Evolutionary conservation across 2,888 invertebrate genomes (phyloP), one percentile per base, ranked within the genome.

Genomic region (Stramonita haemastoma): DNA sequence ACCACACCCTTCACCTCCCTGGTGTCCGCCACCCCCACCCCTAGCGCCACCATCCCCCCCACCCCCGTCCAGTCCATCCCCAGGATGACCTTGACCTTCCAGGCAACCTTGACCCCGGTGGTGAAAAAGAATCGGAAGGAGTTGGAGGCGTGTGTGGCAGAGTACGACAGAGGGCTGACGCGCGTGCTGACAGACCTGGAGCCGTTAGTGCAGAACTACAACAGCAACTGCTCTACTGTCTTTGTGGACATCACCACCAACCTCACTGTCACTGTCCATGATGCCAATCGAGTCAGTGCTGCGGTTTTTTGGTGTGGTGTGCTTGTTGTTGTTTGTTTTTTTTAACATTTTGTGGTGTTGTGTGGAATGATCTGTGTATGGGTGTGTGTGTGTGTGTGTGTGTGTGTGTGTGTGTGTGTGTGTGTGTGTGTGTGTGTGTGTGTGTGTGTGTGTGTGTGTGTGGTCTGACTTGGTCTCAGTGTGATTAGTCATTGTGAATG

Each of bases 41-140:
- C 87, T 17, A 66, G 70, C 56, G 15, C 91, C 70, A 86, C 87
- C 11, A 60, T 66, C 32, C n/a, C 91, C 36, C 89, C 70, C 13
- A 19, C n/a, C 0, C 89, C 89, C 8, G 90, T 90, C 46, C 32
- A 85, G 29, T 90, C 88, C 79, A 83, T 92, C 70, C 92, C 92
- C 46, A 86, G 90, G n/a, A 84, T 90, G 87, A 81, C 85, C 13
- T n/a, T 91, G 84, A 89, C 70, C 32, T 91, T 92, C 87, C 70
- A 66, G n/a, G 92, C 90, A 26, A 85, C 83, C 34, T 91, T 92
- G 73, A 79, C 57, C 36, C 34, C 29, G 8, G 34, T 81, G 29
- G 19, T 57, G 8, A 29, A 36, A 5, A 32, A 46, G 13, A 17
- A 29, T 4, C 60, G n/a, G 32, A 60, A 34, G 22, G 19, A 77